Percentiles rank a stretch among this genome's conserved stretches.
phyloP scores from a whole-genome alignment of 2,113 vertebrate species.

The Benitochromis conjunctus region DNA sequence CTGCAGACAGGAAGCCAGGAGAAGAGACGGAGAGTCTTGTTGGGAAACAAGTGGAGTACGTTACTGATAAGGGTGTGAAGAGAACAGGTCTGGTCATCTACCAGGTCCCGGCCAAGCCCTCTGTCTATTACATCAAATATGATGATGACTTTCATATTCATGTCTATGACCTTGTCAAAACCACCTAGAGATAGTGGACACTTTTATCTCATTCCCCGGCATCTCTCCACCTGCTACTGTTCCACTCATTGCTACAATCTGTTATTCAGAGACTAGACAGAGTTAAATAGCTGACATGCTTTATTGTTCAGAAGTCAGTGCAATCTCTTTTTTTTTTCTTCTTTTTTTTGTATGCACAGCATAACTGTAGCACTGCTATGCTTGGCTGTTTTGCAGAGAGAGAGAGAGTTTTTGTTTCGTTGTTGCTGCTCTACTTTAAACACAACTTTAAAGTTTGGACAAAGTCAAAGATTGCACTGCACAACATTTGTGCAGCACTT shows the following conservation, averaged over 20 bases:
- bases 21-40: slow-evolving; percentile 81
- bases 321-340: slow-evolving; percentile 1
- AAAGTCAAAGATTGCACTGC: slow-evolving; percentile 9
- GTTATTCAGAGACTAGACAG: slow-evolving; percentile 28
- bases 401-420: slow-evolving; percentile 1
- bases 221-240: slow-evolving; percentile 13
- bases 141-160: slow-evolving; percentile 83
- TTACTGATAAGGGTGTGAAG: slow-evolving; percentile 81
- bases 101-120: slow-evolving; percentile 81
- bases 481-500: slow-evolving; percentile 8
- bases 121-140: slow-evolving; percentile 82
- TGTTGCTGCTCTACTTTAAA: slow-evolving; percentile 37
- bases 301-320: slow-evolving; percentile 41
- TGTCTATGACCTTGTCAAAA: slow-evolving; percentile 82
- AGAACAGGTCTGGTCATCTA: slow-evolving; percentile 81
- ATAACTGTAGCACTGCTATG: slow-evolving; percentile 57
- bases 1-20: slow-evolving; percentile 80
- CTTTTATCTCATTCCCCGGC: slow-evolving; percentile 15
- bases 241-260: slow-evolving; percentile 15
- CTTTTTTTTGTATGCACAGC: slow-evolving; percentile 43
- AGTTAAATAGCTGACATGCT: slow-evolving; percentile 31
- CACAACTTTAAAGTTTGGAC: slow-evolving; percentile 10
- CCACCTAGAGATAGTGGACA: slow-evolving; percentile 68
- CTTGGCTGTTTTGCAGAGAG: slow-evolving; percentile 11
- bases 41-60: slow-evolving; percentile 82